phyloP scores from a whole-genome alignment of 2,888 invertebrate species.

The Drosophila nr. medialis region DNA sequence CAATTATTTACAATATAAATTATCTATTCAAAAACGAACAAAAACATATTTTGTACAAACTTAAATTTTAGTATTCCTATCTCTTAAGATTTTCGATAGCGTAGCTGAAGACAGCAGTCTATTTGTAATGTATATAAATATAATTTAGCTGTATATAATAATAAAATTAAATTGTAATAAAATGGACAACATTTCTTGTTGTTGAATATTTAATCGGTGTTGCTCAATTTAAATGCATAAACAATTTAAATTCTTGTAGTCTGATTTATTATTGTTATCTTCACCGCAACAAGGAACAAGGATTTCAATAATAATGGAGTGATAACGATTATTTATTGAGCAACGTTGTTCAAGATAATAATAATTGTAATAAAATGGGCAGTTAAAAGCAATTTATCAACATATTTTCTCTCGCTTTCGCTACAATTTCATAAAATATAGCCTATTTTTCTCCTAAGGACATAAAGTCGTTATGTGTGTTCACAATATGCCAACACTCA shows the following conservation, averaged over 20 bases:
- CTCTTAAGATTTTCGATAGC: not conserved
- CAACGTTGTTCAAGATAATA: not conserved
- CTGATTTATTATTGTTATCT: not conserved
- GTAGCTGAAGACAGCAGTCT: not conserved
- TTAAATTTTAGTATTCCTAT: not conserved
- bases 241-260: not conserved
- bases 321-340: constrained; percentile 43
- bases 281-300: not conserved
- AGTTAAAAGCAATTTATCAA: constrained; percentile 43
- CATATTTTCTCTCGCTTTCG: constrained; percentile 28
- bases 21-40: not conserved
- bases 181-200: not conserved
- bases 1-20: not conserved
- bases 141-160: not conserved
- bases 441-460: not conserved
- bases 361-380: constrained; percentile 9
- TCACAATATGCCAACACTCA: not conserved
- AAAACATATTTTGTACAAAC: not conserved
- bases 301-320: constrained; percentile 10
- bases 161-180: not conserved
- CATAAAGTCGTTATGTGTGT: not conserved
- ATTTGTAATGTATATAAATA: not conserved
- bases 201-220: not conserved
- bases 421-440: not conserved
- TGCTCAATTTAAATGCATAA: not conserved